phyloP scores from a whole-genome alignment of 30 jellyfish, hydroid and myxozoan species.

The Thelohanellus kitauei region DNA sequence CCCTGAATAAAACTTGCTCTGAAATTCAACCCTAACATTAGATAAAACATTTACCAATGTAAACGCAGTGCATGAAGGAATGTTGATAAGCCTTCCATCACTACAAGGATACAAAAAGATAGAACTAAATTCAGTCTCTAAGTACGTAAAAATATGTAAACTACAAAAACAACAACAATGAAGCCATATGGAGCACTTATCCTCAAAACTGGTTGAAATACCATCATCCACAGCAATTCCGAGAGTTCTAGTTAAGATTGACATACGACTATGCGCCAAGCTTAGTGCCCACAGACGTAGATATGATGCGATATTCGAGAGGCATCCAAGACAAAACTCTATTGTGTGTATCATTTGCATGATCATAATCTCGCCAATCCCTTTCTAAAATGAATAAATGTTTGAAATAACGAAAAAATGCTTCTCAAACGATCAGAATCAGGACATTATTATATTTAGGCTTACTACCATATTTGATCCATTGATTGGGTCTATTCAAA shows the following conservation, averaged over 20 bases:
- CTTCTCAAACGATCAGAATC: too few species aligned
- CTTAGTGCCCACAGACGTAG: slow-evolving; percentile 94
- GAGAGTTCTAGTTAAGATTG: slow-evolving; percentile 18
- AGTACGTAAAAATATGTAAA: not conserved
- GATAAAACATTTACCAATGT: slow-evolving; percentile 74
- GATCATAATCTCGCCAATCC: slow-evolving; percentile 9
- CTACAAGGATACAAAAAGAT: slow-evolving; percentile 38
- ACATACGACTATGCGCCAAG: slow-evolving; percentile 83
- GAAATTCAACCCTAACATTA: too few species aligned
- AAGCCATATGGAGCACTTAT: slow-evolving; percentile 30
- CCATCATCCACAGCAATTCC: slow-evolving; percentile 83
- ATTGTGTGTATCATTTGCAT: slow-evolving; percentile 74
- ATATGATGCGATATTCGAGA: slow-evolving; percentile 82
- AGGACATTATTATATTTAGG: too few species aligned
- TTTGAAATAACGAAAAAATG: too few species aligned
- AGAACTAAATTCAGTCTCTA: slow-evolving; percentile 6
- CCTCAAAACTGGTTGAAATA: slow-evolving; percentile 24
- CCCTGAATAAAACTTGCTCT: too few species aligned
- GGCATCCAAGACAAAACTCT: slow-evolving; percentile 80
- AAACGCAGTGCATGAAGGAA: slow-evolving; percentile 79
- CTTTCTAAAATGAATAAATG: not conserved
- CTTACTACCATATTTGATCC: too few species aligned
- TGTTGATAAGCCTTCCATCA: slow-evolving; percentile 85
- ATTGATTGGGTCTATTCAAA: too few species aligned
- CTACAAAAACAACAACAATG: slow-evolving; percentile 28